Evolutionary conservation across 2,888 invertebrate species (phyloP).

Genomic region (Thereva nobilitata): DNA sequence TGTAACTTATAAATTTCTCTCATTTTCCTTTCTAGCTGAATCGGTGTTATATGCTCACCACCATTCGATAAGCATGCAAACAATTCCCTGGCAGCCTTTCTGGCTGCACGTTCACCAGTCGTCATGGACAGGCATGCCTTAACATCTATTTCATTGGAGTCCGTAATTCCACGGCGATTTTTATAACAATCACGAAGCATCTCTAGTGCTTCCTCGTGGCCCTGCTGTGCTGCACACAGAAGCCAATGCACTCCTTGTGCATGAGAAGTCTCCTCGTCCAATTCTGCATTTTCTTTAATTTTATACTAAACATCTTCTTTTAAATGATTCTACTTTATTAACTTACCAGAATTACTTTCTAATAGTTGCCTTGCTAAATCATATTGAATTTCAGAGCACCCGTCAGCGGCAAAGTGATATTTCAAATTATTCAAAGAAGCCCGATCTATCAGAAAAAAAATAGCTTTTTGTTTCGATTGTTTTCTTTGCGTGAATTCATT

Average conservation of each 20-base stretch:
- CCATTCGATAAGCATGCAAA: slow-evolving; percentile 87
- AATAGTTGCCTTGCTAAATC: slow-evolving; percentile 82
- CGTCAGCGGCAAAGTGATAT: slow-evolving; percentile 81
- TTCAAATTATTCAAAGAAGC: slow-evolving; percentile 58
- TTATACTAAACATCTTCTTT: slow-evolving; percentile 70
- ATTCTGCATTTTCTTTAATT: slow-evolving; percentile 62
- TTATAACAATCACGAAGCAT: slow-evolving; percentile 65
- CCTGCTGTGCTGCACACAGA: slow-evolving; percentile 90
- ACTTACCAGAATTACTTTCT: slow-evolving; percentile 74
- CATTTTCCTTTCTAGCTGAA: slow-evolving; percentile 77
- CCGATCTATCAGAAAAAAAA: slow-evolving; percentile 48
- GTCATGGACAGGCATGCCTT: slow-evolving; percentile 80
- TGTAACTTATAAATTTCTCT: slow-evolving; percentile 65
- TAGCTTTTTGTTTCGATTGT: background rate
- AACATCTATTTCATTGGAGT: slow-evolving; percentile 74
- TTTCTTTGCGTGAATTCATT: background rate
- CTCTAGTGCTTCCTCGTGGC: slow-evolving; percentile 83
- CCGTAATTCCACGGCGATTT: slow-evolving; percentile 75
- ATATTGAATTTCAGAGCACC: slow-evolving; percentile 87
- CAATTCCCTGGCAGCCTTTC: slow-evolving; percentile 83
- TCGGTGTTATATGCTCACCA: slow-evolving; percentile 83
- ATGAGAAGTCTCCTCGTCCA: slow-evolving; percentile 57
- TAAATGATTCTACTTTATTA: slow-evolving; percentile 38
- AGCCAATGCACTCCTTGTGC: slow-evolving; percentile 87
- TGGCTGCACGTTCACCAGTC: slow-evolving; percentile 82